phyloP scores from a whole-genome alignment of 2,113 vertebrate genomes.

The Antechinus stuartii region DNA sequence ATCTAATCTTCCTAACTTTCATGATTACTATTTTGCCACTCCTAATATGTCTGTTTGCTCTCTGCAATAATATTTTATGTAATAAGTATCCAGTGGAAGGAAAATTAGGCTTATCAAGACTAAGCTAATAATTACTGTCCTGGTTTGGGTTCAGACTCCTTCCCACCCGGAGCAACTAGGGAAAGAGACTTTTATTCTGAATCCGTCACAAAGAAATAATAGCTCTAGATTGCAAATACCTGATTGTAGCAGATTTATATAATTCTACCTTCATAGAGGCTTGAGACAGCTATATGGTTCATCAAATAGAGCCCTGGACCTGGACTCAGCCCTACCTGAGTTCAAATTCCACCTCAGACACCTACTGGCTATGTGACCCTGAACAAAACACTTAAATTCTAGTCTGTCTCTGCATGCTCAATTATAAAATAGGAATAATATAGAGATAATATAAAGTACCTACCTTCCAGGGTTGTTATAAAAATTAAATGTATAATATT shows the following conservation, averaged over 20 bases:
- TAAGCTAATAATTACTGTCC: background rate
- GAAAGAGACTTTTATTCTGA: background rate
- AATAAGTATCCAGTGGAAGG: background rate
- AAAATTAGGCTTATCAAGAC: background rate
- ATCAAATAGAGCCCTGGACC: background rate
- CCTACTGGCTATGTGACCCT: background rate
- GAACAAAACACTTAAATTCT: background rate
- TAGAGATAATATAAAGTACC: background rate
- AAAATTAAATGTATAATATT: background rate
- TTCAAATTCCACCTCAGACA: background rate
- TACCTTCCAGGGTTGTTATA: background rate
- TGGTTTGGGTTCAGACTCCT: background rate
- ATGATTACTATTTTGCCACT: background rate
- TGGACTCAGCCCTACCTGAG: background rate
- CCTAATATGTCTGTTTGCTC: background rate
- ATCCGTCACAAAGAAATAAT: background rate
- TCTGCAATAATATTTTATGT: background rate
- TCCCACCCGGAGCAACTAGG: background rate
- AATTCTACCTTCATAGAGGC: background rate
- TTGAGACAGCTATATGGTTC: background rate
- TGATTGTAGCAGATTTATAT: background rate
- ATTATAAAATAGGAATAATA: background rate
- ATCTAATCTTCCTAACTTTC: background rate
- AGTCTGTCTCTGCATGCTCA: background rate
- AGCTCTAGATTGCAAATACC: background rate